These are phyloP conservation scores for Machaerirhynchus nigripectus DNA, from an alignment of 2,113 vertebrate species.

Conservation along the genomic window DNA sequence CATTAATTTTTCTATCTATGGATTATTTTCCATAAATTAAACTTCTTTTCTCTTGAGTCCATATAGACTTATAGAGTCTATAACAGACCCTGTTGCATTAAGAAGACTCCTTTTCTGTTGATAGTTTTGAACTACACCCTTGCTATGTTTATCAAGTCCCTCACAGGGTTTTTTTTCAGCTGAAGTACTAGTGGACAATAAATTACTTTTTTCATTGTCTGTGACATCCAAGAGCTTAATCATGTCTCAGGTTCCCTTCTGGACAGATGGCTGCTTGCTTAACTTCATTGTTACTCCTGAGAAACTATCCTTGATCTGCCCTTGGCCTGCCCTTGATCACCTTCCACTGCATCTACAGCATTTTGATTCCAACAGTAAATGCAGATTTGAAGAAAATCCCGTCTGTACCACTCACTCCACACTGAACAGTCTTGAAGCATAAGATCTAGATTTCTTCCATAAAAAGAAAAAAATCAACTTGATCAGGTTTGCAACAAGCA, in stretches of 20 bases:
- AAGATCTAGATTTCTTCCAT: background rate
- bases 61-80: background rate
- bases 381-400: background rate
- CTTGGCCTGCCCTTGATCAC: background rate
- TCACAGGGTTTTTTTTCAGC: fast-evolving
- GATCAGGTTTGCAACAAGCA: background rate
- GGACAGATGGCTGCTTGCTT: background rate
- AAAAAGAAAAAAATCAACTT: background rate
- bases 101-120: background rate
- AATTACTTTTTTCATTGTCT: background rate
- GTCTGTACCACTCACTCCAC: background rate
- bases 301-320: background rate
- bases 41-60: background rate
- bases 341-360: background rate
- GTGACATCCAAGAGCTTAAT: background rate
- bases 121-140: background rate
- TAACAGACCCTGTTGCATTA: background rate
- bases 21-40: background rate
- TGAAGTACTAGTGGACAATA: background rate
- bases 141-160: background rate
- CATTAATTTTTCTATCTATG: background rate
- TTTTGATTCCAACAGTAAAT: background rate
- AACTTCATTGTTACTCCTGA: background rate
- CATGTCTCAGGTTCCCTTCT: background rate
- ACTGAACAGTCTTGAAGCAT: background rate